Percentiles rank a stretch among this genome's conserved stretches.
phyloP scores from a whole-genome alignment of 2,113 vertebrate genomes.

The Acrocephalus arundinaceus region DNA sequence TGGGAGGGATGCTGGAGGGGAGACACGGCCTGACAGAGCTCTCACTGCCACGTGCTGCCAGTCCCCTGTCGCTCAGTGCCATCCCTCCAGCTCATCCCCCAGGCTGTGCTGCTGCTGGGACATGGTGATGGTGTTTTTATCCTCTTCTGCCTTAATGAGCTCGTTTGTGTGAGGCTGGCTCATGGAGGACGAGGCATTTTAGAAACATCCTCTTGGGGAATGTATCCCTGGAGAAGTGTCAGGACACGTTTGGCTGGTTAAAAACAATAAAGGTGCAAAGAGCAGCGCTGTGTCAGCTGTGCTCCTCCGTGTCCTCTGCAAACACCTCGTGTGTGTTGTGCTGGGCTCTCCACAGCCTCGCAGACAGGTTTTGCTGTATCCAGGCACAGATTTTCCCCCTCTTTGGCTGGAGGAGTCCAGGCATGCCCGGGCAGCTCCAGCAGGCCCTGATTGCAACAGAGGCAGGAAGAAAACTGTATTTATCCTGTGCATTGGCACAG shows the following conservation, averaged over 20 bases:
- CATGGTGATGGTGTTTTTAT: background rate
- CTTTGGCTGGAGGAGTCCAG: background rate
- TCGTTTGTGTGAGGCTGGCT: background rate
- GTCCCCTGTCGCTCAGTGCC: fast-evolving
- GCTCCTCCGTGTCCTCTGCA: background rate
- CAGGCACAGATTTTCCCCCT: background rate
- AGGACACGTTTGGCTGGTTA: background rate
- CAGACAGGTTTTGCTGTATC: background rate
- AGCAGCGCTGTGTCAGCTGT: background rate
- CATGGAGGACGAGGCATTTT: background rate
- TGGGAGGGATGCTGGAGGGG: background rate
- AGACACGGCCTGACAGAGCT: fast-evolving
- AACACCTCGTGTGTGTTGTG: fast-evolving
- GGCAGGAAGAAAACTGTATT: background rate
- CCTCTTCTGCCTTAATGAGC: background rate
- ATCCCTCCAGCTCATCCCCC: fast-evolving
- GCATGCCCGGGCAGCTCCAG: constrained; percentile 12
- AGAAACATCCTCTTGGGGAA: background rate
- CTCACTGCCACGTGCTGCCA: background rate
- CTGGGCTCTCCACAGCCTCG: background rate
- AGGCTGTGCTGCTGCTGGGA: background rate
- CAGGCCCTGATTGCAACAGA: background rate
- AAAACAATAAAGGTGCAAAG: background rate
- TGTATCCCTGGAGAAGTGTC: background rate
- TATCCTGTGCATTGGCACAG: background rate